Evolutionary conservation across 2,888 invertebrate genomes (phyloP), one percentile per base, ranked within the genome.

Genomic region (Pterobdella sp.): DNA sequence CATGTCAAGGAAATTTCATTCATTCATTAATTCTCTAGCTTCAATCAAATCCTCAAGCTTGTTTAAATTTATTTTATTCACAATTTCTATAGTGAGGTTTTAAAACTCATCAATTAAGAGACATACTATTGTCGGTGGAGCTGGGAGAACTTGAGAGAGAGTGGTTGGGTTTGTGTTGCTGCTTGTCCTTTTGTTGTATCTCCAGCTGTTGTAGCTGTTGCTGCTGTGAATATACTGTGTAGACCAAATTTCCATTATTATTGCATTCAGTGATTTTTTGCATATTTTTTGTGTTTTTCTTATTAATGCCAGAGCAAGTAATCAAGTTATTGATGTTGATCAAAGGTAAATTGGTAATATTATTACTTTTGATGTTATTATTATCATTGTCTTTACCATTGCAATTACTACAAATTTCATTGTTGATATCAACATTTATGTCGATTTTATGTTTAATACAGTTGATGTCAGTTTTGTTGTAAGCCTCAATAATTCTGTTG

Each of bases 71-170:
- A n/a, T n/a, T n/a, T n/a, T n/a, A n/a, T n/a, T n/a, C n/a, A n/a
- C n/a, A n/a, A n/a, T n/a, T n/a, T n/a, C n/a, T n/a, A n/a, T n/a
- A n/a, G n/a, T n/a, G n/a, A n/a, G n/a, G n/a, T n/a, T n/a, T n/a
- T n/a, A n/a, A n/a, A n/a, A n/a, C n/a, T n/a, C n/a, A n/a, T n/a
- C n/a, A n/a, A n/a, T n/a, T n/a, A n/a, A n/a, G n/a, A n/a, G 22
- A 42, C 60, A 26, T 26, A 56, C 60, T 56, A 26, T 56, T 7
- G 60, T 56, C 60, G 4, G 60, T 56, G 60, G 60, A 56, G 60
- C 10, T 56, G 3, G 60, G 60, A 26, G 60, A 56, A 26, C 60
- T 56, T 4, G 60, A 56, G 60, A 56, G 7, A 26, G 60, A 56
- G 60, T 56, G 18, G 60, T 56, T 56, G n/a, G n/a, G 60, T 56